phyloP scores from a whole-genome alignment of 2,888 invertebrate species.

The Belgica antarctica region DNA sequence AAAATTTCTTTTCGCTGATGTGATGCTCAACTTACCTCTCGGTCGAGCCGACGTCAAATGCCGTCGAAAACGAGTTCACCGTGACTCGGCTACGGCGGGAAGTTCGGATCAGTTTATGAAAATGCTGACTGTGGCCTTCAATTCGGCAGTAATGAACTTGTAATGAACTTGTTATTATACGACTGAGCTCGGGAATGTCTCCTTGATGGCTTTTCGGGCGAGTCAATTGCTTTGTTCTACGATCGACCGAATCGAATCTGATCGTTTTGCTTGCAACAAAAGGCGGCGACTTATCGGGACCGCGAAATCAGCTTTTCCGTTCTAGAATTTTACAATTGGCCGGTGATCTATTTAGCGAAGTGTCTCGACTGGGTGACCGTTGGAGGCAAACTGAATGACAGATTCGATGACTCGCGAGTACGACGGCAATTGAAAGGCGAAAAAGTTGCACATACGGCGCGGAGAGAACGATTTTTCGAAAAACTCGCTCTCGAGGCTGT shows the following conservation, averaged over 20 bases:
- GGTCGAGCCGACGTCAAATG: not conserved
- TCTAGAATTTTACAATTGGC: no score
- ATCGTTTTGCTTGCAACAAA: no score
- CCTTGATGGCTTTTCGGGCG: no score
- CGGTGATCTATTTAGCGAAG: not conserved
- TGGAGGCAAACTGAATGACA: slow-evolving; percentile 28
- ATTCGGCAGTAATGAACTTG: not conserved
- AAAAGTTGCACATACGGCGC: not conserved
- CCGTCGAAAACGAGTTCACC: not conserved
- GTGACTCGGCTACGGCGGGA: not conserved
- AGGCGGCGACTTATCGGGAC: no score
- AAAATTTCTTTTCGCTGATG: not conserved
- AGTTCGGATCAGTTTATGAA: not conserved
- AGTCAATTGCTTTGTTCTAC: no score
- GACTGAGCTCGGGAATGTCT: no score
- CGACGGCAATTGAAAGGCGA: not conserved
- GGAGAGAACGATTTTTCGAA: not conserved
- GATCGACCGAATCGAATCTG: no score
- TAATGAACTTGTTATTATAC: no score
- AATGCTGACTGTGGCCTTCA: slow-evolving; percentile 4
- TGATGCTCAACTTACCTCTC: slow-evolving; percentile 11
- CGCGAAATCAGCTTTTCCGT: no score
- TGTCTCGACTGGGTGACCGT: slow-evolving; percentile 26
- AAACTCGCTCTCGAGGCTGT: slow-evolving; percentile 20
- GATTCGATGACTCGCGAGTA: not conserved